Conservation (phyloP, 2,113 vertebrate genomes). For the Paedocypris sp. region DNA sequence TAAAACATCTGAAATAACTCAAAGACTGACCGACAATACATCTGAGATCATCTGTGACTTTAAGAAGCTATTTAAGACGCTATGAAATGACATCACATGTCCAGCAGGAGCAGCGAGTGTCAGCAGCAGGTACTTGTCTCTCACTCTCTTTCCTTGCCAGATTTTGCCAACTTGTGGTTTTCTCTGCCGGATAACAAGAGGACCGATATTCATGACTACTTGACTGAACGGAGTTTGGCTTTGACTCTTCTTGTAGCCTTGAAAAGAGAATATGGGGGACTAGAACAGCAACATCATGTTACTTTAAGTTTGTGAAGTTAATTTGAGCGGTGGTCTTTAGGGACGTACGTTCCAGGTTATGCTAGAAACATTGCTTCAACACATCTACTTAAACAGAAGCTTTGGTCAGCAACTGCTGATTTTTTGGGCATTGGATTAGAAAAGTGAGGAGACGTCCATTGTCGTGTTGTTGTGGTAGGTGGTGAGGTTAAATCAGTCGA, state of each 20-base stretch:
- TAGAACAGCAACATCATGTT: no score
- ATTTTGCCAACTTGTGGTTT: conserved; percentile 30
- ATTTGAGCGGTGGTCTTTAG: no score
- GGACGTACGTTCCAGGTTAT: no score
- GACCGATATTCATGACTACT: conserved; percentile 28
- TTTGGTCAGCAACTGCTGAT: no score
- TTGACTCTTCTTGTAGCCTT: conserved; percentile 43
- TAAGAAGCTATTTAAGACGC: conserved; percentile 26
- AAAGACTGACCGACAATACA: conserved; percentile 40
- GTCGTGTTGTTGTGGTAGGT: conserved; percentile 50
- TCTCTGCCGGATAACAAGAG: conserved; percentile 40
- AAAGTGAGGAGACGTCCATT: conserved; percentile 39
- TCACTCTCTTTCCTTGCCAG: conserved; percentile 22
- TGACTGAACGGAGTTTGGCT: conserved; percentile 44
- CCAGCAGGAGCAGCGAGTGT: conserved; percentile 14
- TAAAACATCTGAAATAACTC: conserved; percentile 42
- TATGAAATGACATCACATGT: conserved; percentile 44
- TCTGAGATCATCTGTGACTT: conserved; percentile 40
- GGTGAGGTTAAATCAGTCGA: conserved; percentile 36
- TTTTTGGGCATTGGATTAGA: conserved; percentile 37
- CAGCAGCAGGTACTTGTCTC: conserved; percentile 2
- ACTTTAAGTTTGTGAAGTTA: no score
- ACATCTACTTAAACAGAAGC: no score
- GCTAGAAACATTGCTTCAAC: no score
- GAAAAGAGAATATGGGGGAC: no score